A percentile compares a stretch with the other conserved stretches of the same genome.
These are phyloP conservation scores for Rhodeus uyekii DNA, from an alignment of 2,797 vertebrate species.

Conservation along the genomic window DNA sequence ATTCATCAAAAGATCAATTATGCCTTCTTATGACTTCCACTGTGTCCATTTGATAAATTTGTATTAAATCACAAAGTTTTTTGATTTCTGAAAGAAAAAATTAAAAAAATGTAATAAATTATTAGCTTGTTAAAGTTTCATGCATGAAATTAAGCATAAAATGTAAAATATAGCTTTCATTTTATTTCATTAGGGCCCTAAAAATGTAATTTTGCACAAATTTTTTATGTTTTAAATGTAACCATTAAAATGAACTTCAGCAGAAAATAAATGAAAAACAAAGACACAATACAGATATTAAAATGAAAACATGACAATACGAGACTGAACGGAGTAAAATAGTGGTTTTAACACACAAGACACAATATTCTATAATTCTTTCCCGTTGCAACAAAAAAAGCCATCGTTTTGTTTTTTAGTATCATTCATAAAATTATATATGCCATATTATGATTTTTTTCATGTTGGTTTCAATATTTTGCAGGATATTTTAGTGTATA, in stretches of 20 bases:
- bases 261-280: neutral
- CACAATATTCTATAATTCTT: neutral
- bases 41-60: neutral
- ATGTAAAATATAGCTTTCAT: no score
- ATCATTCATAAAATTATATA: neutral
- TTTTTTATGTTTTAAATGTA: no score
- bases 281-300: no score
- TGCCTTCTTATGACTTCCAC: neutral
- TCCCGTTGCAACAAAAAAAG: neutral
- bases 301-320: no score
- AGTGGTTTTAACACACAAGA: neutral
- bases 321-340: no score
- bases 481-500: no score
- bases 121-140: neutral
- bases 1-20: neutral
- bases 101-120: rapidly evolving
- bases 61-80: no score
- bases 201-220: neutral
- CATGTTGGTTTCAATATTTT: neutral
- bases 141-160: neutral
- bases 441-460: neutral
- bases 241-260: neutral
- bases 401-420: neutral
- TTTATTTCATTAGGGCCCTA: neutral
- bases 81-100: neutral